These are phyloP conservation scores for Austrofundulus limnaeus DNA, from an alignment of 2,113 vertebrate genomes.

Conservation along the genomic window DNA sequence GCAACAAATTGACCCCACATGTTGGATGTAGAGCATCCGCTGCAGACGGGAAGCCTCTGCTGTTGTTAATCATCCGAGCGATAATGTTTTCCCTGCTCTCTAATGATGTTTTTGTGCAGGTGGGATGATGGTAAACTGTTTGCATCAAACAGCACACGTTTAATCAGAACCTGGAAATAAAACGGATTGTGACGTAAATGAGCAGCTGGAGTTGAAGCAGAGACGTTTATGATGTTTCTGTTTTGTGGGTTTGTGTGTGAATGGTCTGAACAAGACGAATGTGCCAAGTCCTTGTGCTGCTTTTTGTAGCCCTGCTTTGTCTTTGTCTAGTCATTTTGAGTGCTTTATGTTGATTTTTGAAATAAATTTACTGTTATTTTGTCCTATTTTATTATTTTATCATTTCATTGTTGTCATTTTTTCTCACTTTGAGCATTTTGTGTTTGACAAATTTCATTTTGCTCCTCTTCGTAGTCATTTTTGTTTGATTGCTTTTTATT, in stretches of 20 bases:
- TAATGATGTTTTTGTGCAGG: neutral
- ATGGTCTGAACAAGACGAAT: too few relatives aligned
- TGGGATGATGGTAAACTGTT: neutral
- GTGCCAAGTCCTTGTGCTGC: too few relatives aligned
- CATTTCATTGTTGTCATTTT: neutral
- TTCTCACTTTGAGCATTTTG: neutral
- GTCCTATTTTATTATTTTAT: too few relatives aligned
- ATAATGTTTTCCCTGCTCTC: too few relatives aligned
- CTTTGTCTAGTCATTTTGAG: too few relatives aligned
- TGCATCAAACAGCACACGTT: neutral
- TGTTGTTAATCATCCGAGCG: conserved; percentile 5
- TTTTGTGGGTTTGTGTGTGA: neutral
- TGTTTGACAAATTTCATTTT: too few relatives aligned
- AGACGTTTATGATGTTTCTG: neutral
- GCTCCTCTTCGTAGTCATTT: too few relatives aligned
- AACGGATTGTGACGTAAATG: neutral
- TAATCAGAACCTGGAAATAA: neutral
- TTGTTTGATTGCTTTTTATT: too few relatives aligned
- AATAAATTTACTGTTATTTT: too few relatives aligned
- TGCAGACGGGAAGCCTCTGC: conserved; percentile 13
- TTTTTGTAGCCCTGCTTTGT: too few relatives aligned
- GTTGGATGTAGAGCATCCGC: conserved; percentile 13
- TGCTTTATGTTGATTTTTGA: too few relatives aligned
- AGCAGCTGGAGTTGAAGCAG: neutral
- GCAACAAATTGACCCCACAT: conserved; percentile 34